Percentiles rank a stretch among this genome's conserved stretches.
Conservation (phyloP, 2,113 vertebrate genomes). For the Alectura lathami region DNA sequence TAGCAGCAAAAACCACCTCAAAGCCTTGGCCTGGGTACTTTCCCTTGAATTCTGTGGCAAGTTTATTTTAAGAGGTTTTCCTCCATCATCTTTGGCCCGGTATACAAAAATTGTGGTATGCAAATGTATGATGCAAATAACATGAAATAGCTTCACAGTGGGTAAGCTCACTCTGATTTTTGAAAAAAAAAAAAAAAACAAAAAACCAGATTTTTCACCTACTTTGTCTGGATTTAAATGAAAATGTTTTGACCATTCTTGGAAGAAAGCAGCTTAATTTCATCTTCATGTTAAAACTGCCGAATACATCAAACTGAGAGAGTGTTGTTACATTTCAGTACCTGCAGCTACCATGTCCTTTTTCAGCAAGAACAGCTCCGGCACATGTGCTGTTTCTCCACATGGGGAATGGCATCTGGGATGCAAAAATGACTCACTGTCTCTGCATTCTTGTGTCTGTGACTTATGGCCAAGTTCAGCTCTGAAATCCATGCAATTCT, state of each 20-base stretch:
- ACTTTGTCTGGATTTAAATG: neutral
- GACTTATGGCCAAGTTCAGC: neutral
- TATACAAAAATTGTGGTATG: neutral
- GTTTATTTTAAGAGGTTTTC: neutral
- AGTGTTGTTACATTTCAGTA: neutral
- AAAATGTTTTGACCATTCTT: neutral
- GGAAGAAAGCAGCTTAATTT: neutral
- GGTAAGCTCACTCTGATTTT: neutral
- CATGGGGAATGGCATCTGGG: neutral
- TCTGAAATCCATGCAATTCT: neutral
- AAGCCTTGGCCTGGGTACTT: neutral
- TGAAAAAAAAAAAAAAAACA: too few relatives aligned
- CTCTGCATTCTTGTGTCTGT: neutral
- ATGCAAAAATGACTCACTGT: neutral
- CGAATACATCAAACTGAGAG: neutral
- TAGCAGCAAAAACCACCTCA: neutral
- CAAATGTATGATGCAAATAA: neutral
- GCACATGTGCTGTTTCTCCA: neutral
- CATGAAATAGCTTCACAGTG: neutral
- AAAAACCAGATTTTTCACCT: neutral
- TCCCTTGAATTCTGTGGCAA: neutral
- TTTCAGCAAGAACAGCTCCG: constrained; percentile 4
- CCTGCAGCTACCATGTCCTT: neutral
- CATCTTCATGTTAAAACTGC: neutral
- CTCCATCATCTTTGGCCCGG: neutral